Evolutionary conservation across 2,113 vertebrate species (phyloP), one percentile per base, ranked within the genome.

Genomic region (Caretta caretta): DNA sequence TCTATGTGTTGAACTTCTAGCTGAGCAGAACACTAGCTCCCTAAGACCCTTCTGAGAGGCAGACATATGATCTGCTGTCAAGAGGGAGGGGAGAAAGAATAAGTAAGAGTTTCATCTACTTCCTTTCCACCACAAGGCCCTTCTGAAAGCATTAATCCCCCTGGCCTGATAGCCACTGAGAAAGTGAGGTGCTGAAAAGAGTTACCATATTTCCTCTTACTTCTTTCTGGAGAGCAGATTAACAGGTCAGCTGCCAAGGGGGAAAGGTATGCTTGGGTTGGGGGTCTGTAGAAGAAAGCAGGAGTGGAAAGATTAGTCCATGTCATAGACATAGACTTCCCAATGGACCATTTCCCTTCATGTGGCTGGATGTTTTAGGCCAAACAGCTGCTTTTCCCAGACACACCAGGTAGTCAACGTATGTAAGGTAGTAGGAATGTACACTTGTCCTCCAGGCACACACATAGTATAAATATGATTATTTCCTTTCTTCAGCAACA

Each of bases 381-480:
- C 42, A 1, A n/a, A 9, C 53, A 84, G 5, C 6, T n/a, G n/a
- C 17, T 86, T 89, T 54, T 6, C 4, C 14, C 17, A 92, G 16
- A 35, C 13, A 11, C 85, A 25, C 1, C 80, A 86, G 25, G 1
- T 2, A 24, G 2, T 0, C 1, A 57, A 27, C 1, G 1, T 51
- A 87, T 48, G 79, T 11, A 35, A 31, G 8, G 35, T 35, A 10
- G 7, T 42, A 49, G 92, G 56, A 1, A 27, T 19, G 0, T 19
- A 3, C 0, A 1, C 51, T 27, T 0, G 1, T 42, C 76, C 69
- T 48, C 65, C 5, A 49, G 51, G 1, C 12, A 94, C 3, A 2
- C 2, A 13, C 3, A 24, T 16, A 85, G 38, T 69, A 57, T 4
- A 69, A 31, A 1, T 29, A 9, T 0, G 35, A 42, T 0, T 1